Conservation (phyloP, 1,140 invertebrate species). For the Ylistrum balloti region DNA sequence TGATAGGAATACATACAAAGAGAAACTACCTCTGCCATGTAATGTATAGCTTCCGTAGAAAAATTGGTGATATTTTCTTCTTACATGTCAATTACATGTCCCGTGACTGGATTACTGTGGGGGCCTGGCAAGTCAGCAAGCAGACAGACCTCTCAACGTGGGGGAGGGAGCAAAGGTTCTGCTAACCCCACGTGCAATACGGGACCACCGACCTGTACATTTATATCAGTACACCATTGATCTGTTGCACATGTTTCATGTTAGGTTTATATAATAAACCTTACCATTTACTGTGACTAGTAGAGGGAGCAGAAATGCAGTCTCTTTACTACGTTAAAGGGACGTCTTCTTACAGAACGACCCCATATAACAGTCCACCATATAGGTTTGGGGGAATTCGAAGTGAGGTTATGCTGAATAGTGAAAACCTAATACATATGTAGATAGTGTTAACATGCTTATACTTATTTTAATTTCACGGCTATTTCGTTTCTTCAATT, state of each 20-base stretch:
- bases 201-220: constrained; percentile 28
- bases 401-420: too few species aligned
- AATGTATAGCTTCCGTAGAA: constrained; percentile 5
- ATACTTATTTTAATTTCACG: too few species aligned
- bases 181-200: not conserved
- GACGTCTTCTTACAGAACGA: not conserved
- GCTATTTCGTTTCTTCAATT: too few species aligned
- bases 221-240: not conserved
- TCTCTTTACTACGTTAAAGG: not conserved
- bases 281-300: not conserved
- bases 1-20: not conserved
- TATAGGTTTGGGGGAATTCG: too few species aligned
- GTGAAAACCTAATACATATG: too few species aligned
- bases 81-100: constrained; percentile 39
- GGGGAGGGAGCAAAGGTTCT: constrained; percentile 27
- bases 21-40: constrained; percentile 16
- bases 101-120: constrained; percentile 16
- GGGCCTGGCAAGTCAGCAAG: not conserved
- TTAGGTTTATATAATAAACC: not conserved
- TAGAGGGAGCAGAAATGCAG: not conserved
- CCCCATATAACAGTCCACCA: not conserved
- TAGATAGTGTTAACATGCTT: too few species aligned
- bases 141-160: constrained; percentile 9
- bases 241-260: not conserved
- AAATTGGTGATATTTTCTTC: constrained; percentile 9